These are phyloP conservation scores for Hypsibius dujardini DNA, from an alignment of 1,140 invertebrate genomes.

Conservation along the genomic window DNA sequence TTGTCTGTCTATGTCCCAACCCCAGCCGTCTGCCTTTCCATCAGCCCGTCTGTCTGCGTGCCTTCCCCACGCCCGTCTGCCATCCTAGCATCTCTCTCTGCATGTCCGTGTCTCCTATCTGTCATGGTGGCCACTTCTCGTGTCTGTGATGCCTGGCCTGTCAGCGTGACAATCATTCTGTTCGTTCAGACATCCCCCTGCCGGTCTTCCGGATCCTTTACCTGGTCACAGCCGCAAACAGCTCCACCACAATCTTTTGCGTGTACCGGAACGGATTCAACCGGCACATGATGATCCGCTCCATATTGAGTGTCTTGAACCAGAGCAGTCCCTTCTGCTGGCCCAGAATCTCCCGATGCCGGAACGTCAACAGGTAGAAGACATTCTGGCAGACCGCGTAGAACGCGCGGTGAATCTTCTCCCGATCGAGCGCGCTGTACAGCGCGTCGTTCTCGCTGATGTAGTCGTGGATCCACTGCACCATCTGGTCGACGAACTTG, in stretches of 20 bases:
- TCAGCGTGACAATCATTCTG: no score
- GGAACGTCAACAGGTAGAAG: constrained; percentile 73
- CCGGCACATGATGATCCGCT: constrained; percentile 57
- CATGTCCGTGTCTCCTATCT: no score
- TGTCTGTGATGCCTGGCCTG: no score
- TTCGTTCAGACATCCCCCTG: no score
- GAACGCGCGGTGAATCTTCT: constrained; percentile 58
- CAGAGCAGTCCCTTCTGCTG: constrained; percentile 44
- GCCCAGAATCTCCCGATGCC: constrained; percentile 58
- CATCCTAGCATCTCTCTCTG: no score
- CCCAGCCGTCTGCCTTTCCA: no score
- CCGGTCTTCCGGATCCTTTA: constrained; percentile 27
- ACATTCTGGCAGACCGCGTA: constrained; percentile 71
- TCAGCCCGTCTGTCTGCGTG: no score
- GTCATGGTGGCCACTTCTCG: no score
- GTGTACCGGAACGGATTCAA: constrained; percentile 69
- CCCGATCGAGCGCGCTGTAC: constrained; percentile 35
- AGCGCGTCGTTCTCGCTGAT: constrained; percentile 42
- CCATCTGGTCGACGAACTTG: constrained; percentile 44
- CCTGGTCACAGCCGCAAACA: constrained; percentile 63
- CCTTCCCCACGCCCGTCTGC: no score
- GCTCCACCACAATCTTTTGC: constrained; percentile 51
- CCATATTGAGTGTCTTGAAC: constrained; percentile 57
- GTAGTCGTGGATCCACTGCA: constrained; percentile 54
- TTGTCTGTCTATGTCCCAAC: no score